Evolutionary conservation across 2,888 invertebrate species (phyloP).

Genomic region (Drosophila robusta): DNA sequence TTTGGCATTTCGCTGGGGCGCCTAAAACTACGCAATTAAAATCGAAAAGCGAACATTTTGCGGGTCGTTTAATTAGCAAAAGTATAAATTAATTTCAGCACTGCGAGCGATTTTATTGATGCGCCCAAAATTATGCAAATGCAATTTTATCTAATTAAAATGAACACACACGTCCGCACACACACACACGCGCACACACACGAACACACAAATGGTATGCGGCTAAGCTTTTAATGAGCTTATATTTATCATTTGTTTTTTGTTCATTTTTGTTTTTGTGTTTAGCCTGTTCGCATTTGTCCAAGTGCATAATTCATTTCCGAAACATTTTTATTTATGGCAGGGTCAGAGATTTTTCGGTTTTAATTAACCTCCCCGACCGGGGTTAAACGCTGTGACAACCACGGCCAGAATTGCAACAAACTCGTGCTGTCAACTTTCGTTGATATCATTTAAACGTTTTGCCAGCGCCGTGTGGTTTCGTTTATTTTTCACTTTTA

Average conservation of each 20-base stretch:
- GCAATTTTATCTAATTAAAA: constrained; percentile 78
- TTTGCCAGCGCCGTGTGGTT: constrained; percentile 22
- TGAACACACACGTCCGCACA: constrained; percentile 45
- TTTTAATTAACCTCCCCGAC: constrained; percentile 68
- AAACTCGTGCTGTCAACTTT: constrained; percentile 5
- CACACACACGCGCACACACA: constrained; percentile 9
- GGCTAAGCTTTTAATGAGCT: constrained; percentile 77
- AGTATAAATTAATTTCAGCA: constrained; percentile 65
- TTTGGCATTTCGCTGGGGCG: constrained; percentile 12
- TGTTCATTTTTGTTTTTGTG: constrained; percentile 7
- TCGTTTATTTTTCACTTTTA: constrained; percentile 38
- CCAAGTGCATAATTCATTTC: constrained; percentile 35
- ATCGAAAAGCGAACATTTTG: constrained; percentile 53
- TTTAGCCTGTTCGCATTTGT: constrained; percentile 24
- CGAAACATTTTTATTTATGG: constrained; percentile 9
- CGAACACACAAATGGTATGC: constrained; percentile 17
- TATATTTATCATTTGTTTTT: constrained; percentile 63
- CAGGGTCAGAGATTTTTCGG: constrained; percentile 28
- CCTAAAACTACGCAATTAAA: constrained; percentile 50
- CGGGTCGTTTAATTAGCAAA: constrained; percentile 65
- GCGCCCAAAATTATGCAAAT: constrained; percentile 72
- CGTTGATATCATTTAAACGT: constrained; percentile 34
- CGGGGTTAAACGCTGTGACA: constrained; percentile 64
- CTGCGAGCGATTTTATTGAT: constrained; percentile 54
- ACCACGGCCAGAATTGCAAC: constrained; percentile 7